Conservation (phyloP, 1,140 invertebrate genomes). For the Odontomachus brunneus region DNA sequence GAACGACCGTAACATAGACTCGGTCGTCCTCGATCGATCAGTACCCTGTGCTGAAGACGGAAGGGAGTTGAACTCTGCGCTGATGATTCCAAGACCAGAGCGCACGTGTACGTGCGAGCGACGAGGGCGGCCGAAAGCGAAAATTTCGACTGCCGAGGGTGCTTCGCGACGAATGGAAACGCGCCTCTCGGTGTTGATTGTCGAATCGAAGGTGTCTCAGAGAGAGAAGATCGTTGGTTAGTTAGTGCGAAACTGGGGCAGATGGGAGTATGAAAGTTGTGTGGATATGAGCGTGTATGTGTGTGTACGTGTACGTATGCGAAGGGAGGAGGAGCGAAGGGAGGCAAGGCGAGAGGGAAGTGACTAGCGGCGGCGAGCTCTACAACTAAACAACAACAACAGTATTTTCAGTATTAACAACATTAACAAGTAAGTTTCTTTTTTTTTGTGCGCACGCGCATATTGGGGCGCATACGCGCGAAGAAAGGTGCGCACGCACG, state of each 20-base stretch:
- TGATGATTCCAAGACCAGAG: background rate
- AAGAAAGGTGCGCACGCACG: slow-evolving; percentile 13
- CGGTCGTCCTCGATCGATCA: slow-evolving; percentile 12
- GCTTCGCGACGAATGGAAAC: slow-evolving; percentile 8
- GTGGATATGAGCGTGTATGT: background rate
- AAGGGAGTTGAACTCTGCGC: background rate
- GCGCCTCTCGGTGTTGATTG: slow-evolving; percentile 19
- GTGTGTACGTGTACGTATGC: background rate
- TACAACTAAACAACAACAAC: slow-evolving; percentile 86
- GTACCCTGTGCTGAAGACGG: background rate
- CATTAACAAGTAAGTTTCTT: slow-evolving; percentile 85
- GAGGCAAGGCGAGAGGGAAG: slow-evolving; percentile 74
- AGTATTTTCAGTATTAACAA: slow-evolving; percentile 86
- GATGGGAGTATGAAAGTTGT: background rate
- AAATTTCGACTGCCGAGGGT: slow-evolving; percentile 1
- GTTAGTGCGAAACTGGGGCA: slow-evolving; percentile 29
- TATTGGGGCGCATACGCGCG: slow-evolving; percentile 31
- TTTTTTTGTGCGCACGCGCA: slow-evolving; percentile 16
- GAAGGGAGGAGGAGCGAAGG: slow-evolving; percentile 4
- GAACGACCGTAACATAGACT: background rate
- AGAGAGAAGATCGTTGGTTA: slow-evolving; percentile 55
- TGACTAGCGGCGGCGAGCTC: slow-evolving; percentile 86
- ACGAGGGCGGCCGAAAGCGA: background rate
- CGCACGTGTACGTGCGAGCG: no score
- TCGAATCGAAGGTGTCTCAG: slow-evolving; percentile 26